Evolutionary conservation across 2,113 vertebrate genomes (phyloP).

Genomic region (Pygoscelis antarcticus): DNA sequence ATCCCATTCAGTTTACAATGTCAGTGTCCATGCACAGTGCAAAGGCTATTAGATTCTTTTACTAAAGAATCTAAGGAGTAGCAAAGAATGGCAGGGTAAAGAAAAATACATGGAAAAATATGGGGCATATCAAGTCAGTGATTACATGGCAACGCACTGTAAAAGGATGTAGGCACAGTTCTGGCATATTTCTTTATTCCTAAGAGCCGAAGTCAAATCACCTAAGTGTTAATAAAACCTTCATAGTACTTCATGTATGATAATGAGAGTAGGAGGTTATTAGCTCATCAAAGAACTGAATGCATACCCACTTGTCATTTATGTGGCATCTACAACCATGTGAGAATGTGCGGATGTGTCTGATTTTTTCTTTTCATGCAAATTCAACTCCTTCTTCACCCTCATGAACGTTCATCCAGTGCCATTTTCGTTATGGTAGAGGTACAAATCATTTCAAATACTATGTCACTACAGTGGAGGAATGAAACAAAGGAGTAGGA

Average conservation of each 20-base stretch:
- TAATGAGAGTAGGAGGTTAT: not conserved
- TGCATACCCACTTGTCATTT: not conserved
- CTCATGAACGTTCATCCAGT: not conserved
- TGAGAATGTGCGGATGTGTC: not conserved
- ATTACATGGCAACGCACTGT: not conserved
- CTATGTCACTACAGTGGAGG: not conserved
- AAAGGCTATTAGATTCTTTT: not conserved
- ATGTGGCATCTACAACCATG: not conserved
- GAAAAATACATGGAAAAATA: not conserved
- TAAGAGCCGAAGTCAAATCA: not conserved
- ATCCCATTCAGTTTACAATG: not conserved
- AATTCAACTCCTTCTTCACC: not conserved
- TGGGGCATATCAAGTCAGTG: rapidly evolving
- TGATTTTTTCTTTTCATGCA: not conserved
- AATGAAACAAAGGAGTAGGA: not conserved
- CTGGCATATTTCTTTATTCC: not conserved
- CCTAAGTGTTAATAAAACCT: not conserved
- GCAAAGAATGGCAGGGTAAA: not conserved
- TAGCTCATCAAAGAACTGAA: not conserved
- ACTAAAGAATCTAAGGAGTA: not conserved
- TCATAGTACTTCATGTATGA: not conserved
- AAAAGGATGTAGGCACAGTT: not conserved
- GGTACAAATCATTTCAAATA: not conserved
- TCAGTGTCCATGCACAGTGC: not conserved
- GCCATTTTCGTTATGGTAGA: not conserved